phyloP scores from a whole-genome alignment of 2,797 vertebrate species.

The Myoxocephalus aenaeus region DNA sequence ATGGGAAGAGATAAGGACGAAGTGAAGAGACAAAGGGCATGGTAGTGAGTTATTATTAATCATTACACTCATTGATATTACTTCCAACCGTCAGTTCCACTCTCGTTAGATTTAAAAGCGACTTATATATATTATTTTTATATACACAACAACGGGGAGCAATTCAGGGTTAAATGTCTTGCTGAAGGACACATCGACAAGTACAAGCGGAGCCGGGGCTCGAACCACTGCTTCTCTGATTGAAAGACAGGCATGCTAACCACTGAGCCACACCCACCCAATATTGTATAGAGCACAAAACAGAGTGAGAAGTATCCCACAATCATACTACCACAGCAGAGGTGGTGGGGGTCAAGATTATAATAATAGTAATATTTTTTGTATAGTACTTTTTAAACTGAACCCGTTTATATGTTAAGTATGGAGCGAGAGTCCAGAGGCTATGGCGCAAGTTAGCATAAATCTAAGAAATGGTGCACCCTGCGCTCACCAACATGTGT shows the following conservation, averaged over 20 bases:
- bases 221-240: too few relatives aligned
- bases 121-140: too few relatives aligned
- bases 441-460: not conserved
- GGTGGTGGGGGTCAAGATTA: not conserved
- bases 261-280: too few relatives aligned
- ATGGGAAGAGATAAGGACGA: not conserved
- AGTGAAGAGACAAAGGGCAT: slow-evolving; percentile 23
- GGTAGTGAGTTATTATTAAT: slow-evolving; percentile 50
- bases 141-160: too few relatives aligned
- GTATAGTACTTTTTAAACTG: not conserved
- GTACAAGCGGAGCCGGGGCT: too few relatives aligned
- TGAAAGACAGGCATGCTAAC: too few relatives aligned
- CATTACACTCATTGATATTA: slow-evolving; percentile 38
- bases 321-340: slow-evolving; percentile 4
- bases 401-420: too few relatives aligned
- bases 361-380: not conserved
- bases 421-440: not conserved
- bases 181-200: too few relatives aligned
- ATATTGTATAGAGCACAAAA: slow-evolving; percentile 24
- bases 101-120: slow-evolving; percentile 40
- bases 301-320: not conserved
- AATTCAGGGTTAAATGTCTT: too few relatives aligned
- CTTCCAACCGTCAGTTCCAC: slow-evolving; percentile 25
- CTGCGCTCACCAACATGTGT: not conserved
- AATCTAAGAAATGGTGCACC: not conserved